Evolutionary conservation across 2,113 vertebrate genomes (phyloP).

Genomic region (Peromyscus polionotus): DNA sequence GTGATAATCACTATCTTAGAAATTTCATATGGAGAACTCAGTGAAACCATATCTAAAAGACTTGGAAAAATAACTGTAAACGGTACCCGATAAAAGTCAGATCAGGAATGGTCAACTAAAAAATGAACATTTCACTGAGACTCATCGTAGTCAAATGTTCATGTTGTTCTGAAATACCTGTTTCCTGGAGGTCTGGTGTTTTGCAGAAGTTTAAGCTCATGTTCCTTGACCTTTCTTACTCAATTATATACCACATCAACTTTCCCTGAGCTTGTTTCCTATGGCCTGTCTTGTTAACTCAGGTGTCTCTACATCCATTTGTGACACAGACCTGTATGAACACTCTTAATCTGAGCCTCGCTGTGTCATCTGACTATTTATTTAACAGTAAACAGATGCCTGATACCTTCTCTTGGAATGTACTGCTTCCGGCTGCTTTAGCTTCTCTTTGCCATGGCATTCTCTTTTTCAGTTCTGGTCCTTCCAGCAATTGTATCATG

Average conservation of each 20-base stretch:
- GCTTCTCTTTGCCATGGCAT: neutral
- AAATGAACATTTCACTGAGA: neutral
- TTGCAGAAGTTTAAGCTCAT: accelerated
- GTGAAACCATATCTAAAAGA: neutral
- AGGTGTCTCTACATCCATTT: neutral
- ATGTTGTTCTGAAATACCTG: neutral
- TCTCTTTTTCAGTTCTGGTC: neutral
- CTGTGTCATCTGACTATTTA: neutral
- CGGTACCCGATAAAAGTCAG: neutral
- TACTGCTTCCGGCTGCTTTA: neutral
- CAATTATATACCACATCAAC: neutral
- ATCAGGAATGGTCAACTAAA: neutral
- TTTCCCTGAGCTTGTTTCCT: neutral
- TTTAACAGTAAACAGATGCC: neutral
- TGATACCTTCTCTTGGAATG: neutral
- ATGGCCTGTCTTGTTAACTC: neutral
- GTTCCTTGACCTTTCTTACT: neutral
- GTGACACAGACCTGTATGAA: accelerated
- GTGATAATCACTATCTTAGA: neutral
- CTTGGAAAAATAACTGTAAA: neutral
- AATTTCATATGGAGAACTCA: neutral
- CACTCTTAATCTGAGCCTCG: neutral
- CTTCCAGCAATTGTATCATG: neutral
- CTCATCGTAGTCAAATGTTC: neutral
- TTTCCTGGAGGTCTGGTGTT: neutral